phyloP scores from a whole-genome alignment of 1,140 invertebrate species.

The Drosophila parvula region DNA sequence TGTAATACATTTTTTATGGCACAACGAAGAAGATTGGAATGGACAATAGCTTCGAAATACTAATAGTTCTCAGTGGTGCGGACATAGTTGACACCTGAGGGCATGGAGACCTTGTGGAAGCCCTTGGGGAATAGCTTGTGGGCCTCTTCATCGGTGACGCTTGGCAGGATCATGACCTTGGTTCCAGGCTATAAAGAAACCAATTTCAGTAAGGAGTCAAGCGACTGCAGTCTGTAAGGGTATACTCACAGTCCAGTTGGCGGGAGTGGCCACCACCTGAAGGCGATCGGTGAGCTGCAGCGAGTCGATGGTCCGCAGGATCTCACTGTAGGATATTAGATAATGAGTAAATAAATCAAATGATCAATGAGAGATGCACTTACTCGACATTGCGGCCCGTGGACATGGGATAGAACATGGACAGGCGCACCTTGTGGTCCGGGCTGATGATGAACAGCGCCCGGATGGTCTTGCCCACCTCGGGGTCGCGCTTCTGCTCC shows the following conservation, averaged over 20 bases:
- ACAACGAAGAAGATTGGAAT: neutral
- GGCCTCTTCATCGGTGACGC: constrained; percentile 89
- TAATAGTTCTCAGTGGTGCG: constrained; percentile 90
- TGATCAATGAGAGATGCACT: constrained; percentile 79
- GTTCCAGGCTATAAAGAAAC: constrained; percentile 87
- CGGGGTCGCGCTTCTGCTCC: constrained; percentile 89
- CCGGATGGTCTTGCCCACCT: constrained; percentile 91
- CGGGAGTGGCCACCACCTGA: constrained; percentile 92
- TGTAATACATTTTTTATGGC: constrained; percentile 11
- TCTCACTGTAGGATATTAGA: constrained; percentile 88
- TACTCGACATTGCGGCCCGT: constrained; percentile 96
- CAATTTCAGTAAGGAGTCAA: constrained; percentile 33
- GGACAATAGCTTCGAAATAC: constrained; percentile 24
- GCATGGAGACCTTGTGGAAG: constrained; percentile 88
- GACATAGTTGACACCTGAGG: constrained; percentile 92
- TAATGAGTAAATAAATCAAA: neutral
- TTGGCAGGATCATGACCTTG: constrained; percentile 93
- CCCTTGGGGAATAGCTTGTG: constrained; percentile 90
- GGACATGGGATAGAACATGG: constrained; percentile 95
- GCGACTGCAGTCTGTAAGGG: too few relatives aligned
- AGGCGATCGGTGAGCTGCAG: constrained; percentile 90
- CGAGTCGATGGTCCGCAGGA: constrained; percentile 94
- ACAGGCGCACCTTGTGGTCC: constrained; percentile 91
- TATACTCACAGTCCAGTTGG: constrained; percentile 91
- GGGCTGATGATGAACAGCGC: constrained; percentile 95